Evolutionary conservation across 2,797 vertebrate genomes (phyloP), one percentile per base, ranked within the genome.

Genomic region (Melanotaenia boesemani): DNA sequence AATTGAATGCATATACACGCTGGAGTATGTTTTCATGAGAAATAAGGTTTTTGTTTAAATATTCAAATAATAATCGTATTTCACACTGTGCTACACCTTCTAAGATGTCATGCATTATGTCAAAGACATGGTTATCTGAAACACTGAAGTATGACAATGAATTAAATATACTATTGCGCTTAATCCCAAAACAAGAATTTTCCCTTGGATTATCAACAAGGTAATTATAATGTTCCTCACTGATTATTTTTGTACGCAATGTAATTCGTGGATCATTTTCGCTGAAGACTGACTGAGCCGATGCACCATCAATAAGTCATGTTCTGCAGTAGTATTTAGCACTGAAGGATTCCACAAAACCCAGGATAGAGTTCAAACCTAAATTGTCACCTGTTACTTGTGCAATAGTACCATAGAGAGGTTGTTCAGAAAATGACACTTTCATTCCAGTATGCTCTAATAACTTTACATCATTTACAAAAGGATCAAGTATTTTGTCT

Each of bases 181-280:
- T 74, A 4, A 80, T 26, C 1, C 72, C 72, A 80, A 62, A 80
- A 62, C 24, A 62, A 26, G 65, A 69, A 56, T 34, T 30, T 69
- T 70, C 50, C 0, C 56, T 58, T 59, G 34, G 61, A 30, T 77
- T 77, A 8, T 62, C 26, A 4, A 52, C 13, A 26, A 70, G 39
- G 41, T 0, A 22, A 18, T 30, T 34, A n/a, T 3, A 74, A 0
- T 66, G 52, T 3, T 71, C 0, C 39, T 74, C 65, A 63, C 34
- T 77, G 10, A 61, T 5, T 50, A 20, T 46, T 70, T 26, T 66
- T 15, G 6, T 69, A 12, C 26, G 8, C 12, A 58, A 54, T 1
- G 10, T 58, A 22, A 9, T 63, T 12, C 22, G 5, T 57, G 44
- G 44, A 48, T 77, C 67, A 66, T 22, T 46, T 67, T 67, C 28